Evolutionary conservation across 2,797 vertebrate genomes (phyloP).

Genomic region (Anniella stebbinsi): DNA sequence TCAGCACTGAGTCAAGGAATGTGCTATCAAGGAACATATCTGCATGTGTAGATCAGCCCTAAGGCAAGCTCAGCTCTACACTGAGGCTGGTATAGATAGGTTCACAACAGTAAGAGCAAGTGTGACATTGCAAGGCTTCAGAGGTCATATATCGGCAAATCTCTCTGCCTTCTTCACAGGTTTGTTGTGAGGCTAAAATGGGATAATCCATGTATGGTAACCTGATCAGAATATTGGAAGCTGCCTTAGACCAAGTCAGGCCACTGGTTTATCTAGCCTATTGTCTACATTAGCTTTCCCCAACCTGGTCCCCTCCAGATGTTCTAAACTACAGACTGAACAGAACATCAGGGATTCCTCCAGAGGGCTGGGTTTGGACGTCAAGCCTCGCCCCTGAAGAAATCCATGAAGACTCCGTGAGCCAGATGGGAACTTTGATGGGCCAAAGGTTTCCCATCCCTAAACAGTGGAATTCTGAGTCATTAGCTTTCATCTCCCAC

Average conservation of each 20-base stretch:
- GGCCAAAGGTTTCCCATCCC: no score
- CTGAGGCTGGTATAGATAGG: background rate
- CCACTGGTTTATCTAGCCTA: no score
- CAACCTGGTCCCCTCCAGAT: no score
- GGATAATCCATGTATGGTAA: background rate
- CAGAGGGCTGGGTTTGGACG: no score
- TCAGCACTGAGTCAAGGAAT: background rate
- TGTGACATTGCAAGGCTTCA: background rate
- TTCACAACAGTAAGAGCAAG: background rate
- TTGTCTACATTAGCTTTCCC: background rate
- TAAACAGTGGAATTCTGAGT: no score
- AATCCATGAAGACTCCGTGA: no score
- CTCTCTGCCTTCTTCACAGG: background rate
- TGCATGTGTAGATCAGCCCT: background rate
- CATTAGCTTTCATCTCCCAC: no score
- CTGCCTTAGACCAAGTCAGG: background rate
- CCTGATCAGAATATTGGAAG: background rate
- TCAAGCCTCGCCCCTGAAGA: no score
- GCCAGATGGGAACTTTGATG: no score
- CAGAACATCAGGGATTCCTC: no score
- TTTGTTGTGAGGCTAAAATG: no score
- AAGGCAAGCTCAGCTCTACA: background rate
- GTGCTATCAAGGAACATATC: background rate
- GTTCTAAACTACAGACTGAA: no score
- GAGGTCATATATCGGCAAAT: background rate